Percentiles rank a stretch among this genome's conserved stretches.
phyloP scores from a whole-genome alignment of 23 tunicate genomes.

The Halocynthia aurantium region DNA sequence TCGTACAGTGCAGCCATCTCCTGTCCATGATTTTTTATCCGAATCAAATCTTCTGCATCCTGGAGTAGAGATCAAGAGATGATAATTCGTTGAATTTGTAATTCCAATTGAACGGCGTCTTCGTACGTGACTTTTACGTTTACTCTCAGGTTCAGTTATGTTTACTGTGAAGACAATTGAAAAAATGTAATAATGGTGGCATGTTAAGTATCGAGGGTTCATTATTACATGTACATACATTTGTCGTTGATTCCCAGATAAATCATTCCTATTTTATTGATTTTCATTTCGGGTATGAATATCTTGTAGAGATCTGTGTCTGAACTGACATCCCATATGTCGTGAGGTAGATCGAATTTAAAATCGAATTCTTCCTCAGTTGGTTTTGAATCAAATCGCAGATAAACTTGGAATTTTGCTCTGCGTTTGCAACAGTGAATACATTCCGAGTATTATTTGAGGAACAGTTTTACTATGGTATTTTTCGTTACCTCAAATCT shows the following conservation, averaged over 20 bases:
- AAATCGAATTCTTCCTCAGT: constrained; percentile 64
- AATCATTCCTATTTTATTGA: constrained; percentile 44
- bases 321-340: constrained; percentile 81
- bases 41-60: constrained; percentile 94
- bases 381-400: constrained; percentile 61
- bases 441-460: not conserved
- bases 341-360: constrained; percentile 64
- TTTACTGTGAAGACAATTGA: not conserved
- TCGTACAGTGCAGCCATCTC: constrained; percentile 74
- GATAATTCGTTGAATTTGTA: constrained; percentile 74
- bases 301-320: constrained; percentile 73
- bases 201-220: not conserved
- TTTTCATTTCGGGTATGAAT: constrained; percentile 72
- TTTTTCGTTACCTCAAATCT: constrained; percentile 40
- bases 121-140: constrained; percentile 49
- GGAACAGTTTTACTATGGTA: not conserved
- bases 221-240: constrained; percentile 21
- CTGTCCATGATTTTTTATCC: constrained; percentile 62
- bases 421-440: constrained; percentile 10
- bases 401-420: constrained; percentile 65
- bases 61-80: constrained; percentile 86
- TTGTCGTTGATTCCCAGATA: constrained; percentile 78
- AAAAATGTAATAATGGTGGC: no score
- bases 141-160: not conserved
- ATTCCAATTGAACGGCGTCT: constrained; percentile 50